phyloP scores from a whole-genome alignment of 2,797 vertebrate genomes.

The Eupleurogrammus muticus region DNA sequence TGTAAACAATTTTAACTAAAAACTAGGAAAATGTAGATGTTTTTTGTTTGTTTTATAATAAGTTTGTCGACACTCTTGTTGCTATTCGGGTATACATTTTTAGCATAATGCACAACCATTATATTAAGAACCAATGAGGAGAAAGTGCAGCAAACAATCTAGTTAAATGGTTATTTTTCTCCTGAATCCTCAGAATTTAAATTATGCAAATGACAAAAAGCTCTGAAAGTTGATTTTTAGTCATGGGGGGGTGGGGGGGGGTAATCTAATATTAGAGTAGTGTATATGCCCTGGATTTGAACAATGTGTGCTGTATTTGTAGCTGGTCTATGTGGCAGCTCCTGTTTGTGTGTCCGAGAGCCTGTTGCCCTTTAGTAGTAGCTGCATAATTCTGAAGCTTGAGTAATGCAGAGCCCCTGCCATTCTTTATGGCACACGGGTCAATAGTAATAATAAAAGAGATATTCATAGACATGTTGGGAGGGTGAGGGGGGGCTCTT shows the following conservation, averaged over 20 bases:
- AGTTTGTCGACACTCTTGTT: not conserved
- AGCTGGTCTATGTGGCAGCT: conserved; percentile 3
- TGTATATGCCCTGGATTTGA: not conserved
- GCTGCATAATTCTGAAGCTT: conserved; percentile 60
- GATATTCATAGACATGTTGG: conserved; percentile 80
- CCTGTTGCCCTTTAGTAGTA: conserved; percentile 59
- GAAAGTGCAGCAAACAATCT: not conserved
- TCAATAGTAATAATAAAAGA: conserved; percentile 85
- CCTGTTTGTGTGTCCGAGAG: conserved; percentile 34
- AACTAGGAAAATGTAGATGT: not conserved
- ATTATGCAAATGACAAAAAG: not conserved
- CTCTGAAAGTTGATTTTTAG: not conserved
- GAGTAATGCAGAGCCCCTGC: conserved; percentile 71
- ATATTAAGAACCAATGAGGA: not conserved
- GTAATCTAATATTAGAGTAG: not conserved
- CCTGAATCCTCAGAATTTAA: not conserved
- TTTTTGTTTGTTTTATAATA: not conserved
- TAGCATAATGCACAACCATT: not conserved
- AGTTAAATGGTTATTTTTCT: not conserved
- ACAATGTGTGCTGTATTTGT: not conserved
- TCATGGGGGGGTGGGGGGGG: too few species aligned
- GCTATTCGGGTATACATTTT: not conserved
- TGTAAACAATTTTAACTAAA: not conserved
- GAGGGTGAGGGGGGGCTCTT: conserved; percentile 36
- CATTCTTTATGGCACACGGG: conserved; percentile 74